Conservation (phyloP, 2,888 invertebrate species). For the Morinoia aosen region DNA sequence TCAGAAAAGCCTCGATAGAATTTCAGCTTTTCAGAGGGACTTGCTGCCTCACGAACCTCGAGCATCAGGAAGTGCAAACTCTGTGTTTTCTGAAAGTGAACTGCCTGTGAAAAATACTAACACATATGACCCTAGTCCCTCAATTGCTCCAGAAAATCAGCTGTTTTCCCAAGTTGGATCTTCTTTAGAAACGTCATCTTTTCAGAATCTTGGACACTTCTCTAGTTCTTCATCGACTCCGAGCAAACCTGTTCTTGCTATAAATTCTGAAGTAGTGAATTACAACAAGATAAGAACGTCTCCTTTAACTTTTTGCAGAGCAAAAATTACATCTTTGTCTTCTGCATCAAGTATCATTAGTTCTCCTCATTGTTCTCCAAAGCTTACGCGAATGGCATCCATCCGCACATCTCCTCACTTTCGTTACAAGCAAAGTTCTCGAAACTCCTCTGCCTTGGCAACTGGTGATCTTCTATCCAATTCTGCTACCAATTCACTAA, state of each 20-base stretch:
- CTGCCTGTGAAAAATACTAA: neutral
- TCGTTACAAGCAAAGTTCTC: neutral
- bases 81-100: neutral
- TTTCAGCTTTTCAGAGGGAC: constrained; percentile 33
- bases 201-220: neutral
- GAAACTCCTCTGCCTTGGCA: neutral
- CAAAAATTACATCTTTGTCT: neutral
- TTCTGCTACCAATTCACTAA: neutral
- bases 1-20: constrained; percentile 12
- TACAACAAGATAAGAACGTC: constrained; percentile 27
- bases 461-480: neutral
- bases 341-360: neutral
- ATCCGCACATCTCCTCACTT: constrained; percentile 48
- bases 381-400: neutral
- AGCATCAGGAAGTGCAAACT: neutral
- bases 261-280: constrained; percentile 15
- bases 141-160: neutral
- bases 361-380: neutral
- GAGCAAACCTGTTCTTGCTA: neutral
- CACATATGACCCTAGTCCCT: neutral
- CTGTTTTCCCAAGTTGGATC: neutral
- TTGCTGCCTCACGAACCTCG: neutral
- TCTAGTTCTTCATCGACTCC: neutral
- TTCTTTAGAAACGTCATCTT: neutral
- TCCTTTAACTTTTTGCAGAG: neutral